Base-by-base conservation (phyloP, 2,888 invertebrate species). In the Abscondita cerata region DNA sequence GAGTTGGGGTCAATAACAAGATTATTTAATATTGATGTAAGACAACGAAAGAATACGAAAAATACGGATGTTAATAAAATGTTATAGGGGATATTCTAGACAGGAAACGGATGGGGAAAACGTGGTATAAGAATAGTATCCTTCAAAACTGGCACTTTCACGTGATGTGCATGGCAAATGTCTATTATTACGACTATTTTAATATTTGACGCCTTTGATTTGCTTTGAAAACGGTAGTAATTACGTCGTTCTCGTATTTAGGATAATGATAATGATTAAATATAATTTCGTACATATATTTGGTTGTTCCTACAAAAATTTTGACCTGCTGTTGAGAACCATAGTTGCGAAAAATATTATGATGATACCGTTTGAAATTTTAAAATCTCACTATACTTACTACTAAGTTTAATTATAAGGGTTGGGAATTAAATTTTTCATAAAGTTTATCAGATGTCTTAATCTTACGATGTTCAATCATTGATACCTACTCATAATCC, bases 111-210 rank as follows among this genome's bases (percentile, higher is more conserved):
- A 58, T 58, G 62, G 58, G 48, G 58, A 53, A 40, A 36, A 54
- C 62, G 62, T 62, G 62, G 38, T 56, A 60, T 59, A 51, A 60
- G 62, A 66, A 64, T 64, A 60, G 64, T 56, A 57, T 60, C 59
- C 41, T 50, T 59, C 58, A 63, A 66, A 63, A 60, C 52, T 63
- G 60, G 59, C 62, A 52, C 51, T 54, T 54, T 50, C 19, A 56
- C 65, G 59, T 59, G 65, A 46, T 52, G 48, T 66, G 65, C 63
- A 66, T 66, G 48, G 54, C 54, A 66, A 60, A 59, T 57, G 62
- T 51, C 31, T 50, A 19, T 47, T 62, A 59, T 59, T 59, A 59
- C 31, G 50, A 48, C 55, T 53, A 48, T 41, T 57, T n/a, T 41
- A 59, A 59, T 31, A 25, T 31, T 31, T 25, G 31, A 18, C 44